phyloP scores from a whole-genome alignment of 1,140 invertebrate species.

The Eriocheir sinensis region DNA sequence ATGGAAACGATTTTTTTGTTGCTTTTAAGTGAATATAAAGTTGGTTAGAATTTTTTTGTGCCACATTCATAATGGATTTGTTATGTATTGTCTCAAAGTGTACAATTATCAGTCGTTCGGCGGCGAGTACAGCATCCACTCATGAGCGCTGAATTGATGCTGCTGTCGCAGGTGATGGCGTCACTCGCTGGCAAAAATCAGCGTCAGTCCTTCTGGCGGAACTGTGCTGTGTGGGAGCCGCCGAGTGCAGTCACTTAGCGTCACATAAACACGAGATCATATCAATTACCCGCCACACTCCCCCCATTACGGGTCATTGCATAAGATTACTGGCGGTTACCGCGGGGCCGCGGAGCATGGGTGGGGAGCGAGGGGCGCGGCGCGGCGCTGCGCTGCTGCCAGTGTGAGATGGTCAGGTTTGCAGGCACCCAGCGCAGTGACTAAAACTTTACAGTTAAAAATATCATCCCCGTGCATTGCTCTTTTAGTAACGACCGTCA shows the following conservation, averaged over 20 bases:
- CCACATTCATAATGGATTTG: neutral
- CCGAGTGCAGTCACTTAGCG: neutral
- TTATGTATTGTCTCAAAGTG: neutral
- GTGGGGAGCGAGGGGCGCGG: neutral
- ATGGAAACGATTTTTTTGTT: too few species aligned
- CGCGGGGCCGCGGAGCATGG: neutral
- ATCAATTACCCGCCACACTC: neutral
- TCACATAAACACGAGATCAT: slow-evolving; percentile 24
- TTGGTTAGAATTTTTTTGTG: neutral
- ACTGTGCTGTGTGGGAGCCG: neutral
- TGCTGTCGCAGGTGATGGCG: neutral
- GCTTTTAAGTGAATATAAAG: too few species aligned
- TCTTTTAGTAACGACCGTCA: neutral
- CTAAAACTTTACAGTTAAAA: neutral
- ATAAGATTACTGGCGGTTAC: slow-evolving; percentile 24
- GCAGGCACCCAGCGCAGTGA: too few species aligned
- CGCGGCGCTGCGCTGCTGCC: neutral
- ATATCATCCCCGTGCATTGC: neutral
- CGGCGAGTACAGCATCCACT: neutral
- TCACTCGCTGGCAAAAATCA: neutral
- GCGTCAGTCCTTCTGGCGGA: neutral
- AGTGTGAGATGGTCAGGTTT: neutral
- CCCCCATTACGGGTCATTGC: slow-evolving; percentile 3
- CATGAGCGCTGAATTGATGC: neutral
- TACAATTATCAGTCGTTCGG: neutral